Evolutionary conservation across 2,113 vertebrate species (phyloP), one percentile per base, ranked within the genome.

Genomic region (Cyanoramphus novaezelandiae): DNA sequence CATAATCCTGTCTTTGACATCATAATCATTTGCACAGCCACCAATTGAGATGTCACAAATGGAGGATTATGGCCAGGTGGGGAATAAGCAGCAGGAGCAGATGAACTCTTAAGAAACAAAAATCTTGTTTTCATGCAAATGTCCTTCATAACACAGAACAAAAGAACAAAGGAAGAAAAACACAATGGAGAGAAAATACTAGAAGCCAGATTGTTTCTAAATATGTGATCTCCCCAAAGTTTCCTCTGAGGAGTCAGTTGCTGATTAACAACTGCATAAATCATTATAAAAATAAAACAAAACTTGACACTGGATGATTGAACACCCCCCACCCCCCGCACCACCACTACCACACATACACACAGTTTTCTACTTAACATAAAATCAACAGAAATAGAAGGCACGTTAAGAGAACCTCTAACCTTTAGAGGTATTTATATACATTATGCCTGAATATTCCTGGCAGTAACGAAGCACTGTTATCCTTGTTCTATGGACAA

Each of bases 81-180:
- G 89, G 93, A 97, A 97, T 86, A 97, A 90, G 63, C 94, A 95
- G 94, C 88, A 93, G 94, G 94, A 96, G 78, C 90, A 94, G 92
- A 85, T 86, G 95, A 97, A 96, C 93, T 96, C 93, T 93, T 93
- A 87, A 93, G 92, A 95, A 96, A 90, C 78, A 93, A 93, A 94
- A 92, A 97, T 68, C 87, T 94, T 95, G 92, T 97, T 97, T 96
- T 93, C 97, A 97, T 96, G 96, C 94, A 95, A 96, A 97, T 96
- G 76, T 82, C 93, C 95, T 96, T 95, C 92, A 85, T 95, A 94
- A 94, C 68, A 55, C 88, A 95, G 80, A 89, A 89, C 35, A 96
- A 95, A 95, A 88, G 91, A 95, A 96, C 87, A 94, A 93, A 92
- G 85, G 63, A 46, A 77, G 47, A 86, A 94, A 95, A 81, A 88